These are phyloP conservation scores for Cydia strobilella DNA, from an alignment of 1,140 invertebrate species.

Conservation along the genomic window DNA sequence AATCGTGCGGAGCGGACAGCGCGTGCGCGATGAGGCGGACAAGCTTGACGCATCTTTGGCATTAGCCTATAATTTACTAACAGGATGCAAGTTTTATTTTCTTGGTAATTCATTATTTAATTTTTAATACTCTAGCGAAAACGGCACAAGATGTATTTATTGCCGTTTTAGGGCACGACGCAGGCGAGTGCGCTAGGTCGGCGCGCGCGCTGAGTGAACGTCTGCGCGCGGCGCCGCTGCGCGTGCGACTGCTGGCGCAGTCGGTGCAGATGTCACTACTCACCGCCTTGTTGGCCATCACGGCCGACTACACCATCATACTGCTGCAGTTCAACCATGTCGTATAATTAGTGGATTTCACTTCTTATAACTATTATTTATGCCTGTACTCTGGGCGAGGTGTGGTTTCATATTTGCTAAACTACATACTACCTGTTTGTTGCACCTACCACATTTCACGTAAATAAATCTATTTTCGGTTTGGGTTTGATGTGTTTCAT, in stretches of 20 bases:
- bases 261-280: background rate
- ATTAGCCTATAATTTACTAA: background rate
- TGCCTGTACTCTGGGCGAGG: too few species aligned
- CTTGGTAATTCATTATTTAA: background rate
- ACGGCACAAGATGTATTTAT: background rate
- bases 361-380: background rate
- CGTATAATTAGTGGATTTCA: background rate
- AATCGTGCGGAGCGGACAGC: background rate
- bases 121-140: background rate
- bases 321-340: slow-evolving; percentile 18
- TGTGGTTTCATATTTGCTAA: too few species aligned
- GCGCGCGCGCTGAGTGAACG: background rate
- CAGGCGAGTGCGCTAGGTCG: background rate
- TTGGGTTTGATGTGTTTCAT: too few species aligned
- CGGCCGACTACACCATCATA: background rate
- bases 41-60: background rate
- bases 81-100: background rate
- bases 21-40: background rate
- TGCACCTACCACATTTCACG: too few species aligned
- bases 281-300: background rate
- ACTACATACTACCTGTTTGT: too few species aligned
- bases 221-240: background rate
- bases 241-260: background rate
- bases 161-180: background rate
- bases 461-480: too few species aligned